Evolutionary conservation across 2,797 vertebrate genomes (phyloP).

Genomic region (Leptoclinus maculatus): DNA sequence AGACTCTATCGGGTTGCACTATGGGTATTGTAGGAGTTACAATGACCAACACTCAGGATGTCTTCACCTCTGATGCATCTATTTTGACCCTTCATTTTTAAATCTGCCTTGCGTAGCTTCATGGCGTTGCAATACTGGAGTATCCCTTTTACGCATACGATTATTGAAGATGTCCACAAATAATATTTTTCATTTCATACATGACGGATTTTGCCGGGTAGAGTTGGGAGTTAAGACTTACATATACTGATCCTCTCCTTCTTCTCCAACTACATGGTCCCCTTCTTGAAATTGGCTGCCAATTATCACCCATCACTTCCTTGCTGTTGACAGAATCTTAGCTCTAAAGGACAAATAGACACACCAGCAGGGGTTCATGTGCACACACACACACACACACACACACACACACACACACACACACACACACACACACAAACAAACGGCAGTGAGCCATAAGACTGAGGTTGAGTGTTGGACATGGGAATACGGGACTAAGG

Average conservation of each 20-base stretch:
- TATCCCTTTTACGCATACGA: background rate
- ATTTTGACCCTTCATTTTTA: background rate
- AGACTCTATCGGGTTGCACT: background rate
- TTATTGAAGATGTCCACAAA: conserved; percentile 17
- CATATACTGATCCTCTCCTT: conserved; percentile 5
- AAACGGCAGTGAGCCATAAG: conserved; percentile 30
- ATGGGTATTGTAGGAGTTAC: background rate
- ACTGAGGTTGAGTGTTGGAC: conserved; percentile 48
- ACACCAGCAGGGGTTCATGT: conserved; percentile 1
- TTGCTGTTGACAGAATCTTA: conserved; percentile 53
- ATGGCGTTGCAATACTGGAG: fast-evolving
- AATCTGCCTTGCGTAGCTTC: background rate
- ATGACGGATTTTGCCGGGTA: conserved; percentile 1
- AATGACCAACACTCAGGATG: background rate
- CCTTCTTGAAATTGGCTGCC: conserved; percentile 55
- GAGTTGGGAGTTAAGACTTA: conserved; percentile 18
- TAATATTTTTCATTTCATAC: background rate
- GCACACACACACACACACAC: conserved; percentile 15
- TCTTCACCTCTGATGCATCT: background rate
- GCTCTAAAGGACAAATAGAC: conserved; percentile 47
- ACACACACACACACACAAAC: conserved; percentile 15
- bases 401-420: conserved; percentile 38
- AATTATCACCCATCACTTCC: conserved; percentile 48
- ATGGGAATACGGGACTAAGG: conserved; percentile 40
- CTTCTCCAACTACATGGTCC: conserved; percentile 24